Evolutionary conservation across 2,797 vertebrate species (phyloP), one percentile per base, ranked within the genome.

Genomic region (Anguilla anguilla): DNA sequence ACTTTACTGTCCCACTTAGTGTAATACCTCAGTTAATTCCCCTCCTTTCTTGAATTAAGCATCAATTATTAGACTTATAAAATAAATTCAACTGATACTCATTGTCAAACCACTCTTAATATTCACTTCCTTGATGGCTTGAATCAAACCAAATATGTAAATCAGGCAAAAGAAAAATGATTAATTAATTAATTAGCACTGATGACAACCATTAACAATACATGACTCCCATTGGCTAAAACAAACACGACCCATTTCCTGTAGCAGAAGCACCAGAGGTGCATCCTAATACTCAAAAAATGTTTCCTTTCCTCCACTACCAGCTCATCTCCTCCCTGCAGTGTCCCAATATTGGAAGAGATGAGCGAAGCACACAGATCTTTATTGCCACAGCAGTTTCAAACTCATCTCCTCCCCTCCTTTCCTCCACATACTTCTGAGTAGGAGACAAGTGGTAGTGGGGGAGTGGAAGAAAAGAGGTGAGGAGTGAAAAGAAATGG

Each of bases 21-120:
- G 55, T 17, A 64, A 64, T 25, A 64, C 22, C 19, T n/a, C 61
- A 19, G 61, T 22, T 64, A 19, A 17, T 46, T 10, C 13, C 22
- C 61, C 61, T 64, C 61, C 61, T 64, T 64, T 4, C 64, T 69
- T 53, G 22, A 69, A 69, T 7, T 25, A 69, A 25, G n/a, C 64
- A 69, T 69, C 9, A 5, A 28, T 69, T 69, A 9, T 28, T 10
- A 69, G 64, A 69, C 64, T 69, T 28, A 3, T 19, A 17, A 17
- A 64, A 64, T 69, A n/a, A n/a, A 69, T 69, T 69, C 25, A 69
- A 69, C n/a, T 28, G 22, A 69, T 69, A 69, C n/a, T 69, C 64
- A 69, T 5, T 69, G 7, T 53, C 51, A 53, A 53, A 9, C 11
- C 51, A 53, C 64, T 69, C 64, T n/a, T 25, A 69, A n/a, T 69